Evolutionary conservation across 2,797 vertebrate species (phyloP).

Genomic region (Peromyscus nudipes): DNA sequence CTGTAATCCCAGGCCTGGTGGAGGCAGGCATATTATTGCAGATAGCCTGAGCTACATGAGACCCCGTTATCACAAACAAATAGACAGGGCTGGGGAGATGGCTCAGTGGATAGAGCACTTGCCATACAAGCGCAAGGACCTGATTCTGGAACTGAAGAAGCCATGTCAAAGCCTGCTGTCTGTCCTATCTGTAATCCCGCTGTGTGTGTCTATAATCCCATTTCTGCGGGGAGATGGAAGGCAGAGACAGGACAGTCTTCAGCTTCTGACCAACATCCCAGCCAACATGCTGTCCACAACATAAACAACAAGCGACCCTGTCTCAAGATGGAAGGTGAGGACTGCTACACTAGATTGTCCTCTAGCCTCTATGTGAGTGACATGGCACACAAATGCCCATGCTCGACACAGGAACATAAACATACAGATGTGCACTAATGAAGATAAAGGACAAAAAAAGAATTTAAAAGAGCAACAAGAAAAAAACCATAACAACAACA

Average conservation of each 20-base stretch:
- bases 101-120: not conserved
- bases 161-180: not conserved
- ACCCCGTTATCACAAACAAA: not conserved
- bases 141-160: not conserved
- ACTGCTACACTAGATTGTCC: not conserved
- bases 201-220: not conserved
- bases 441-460: fast-evolving
- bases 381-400: not conserved
- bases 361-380: not conserved
- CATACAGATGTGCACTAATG: not conserved
- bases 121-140: not conserved
- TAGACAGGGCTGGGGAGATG: not conserved
- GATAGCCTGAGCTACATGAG: not conserved
- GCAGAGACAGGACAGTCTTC: not conserved
- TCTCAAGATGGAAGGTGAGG: not conserved
- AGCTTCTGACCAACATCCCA: not conserved
- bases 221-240: not conserved
- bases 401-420: not conserved
- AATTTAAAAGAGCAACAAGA: not conserved
- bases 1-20: not conserved
- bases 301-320: not conserved
- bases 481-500: not conserved
- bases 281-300: not conserved
- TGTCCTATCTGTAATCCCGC: not conserved
- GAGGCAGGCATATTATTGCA: not conserved